phyloP scores from a whole-genome alignment of 2,888 invertebrate genomes.

The Lithophane leautieri region DNA sequence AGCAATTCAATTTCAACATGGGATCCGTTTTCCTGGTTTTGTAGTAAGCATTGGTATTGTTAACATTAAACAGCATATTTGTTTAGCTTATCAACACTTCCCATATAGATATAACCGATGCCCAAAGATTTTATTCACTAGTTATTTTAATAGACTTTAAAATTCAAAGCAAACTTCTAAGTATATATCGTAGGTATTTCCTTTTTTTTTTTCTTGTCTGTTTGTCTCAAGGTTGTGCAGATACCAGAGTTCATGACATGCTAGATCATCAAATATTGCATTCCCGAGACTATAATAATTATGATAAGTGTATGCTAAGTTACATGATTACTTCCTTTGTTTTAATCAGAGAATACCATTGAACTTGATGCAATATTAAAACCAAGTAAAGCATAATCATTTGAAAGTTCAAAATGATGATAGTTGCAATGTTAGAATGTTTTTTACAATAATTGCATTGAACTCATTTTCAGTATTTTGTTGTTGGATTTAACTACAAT shows the following conservation, averaged over 20 bases:
- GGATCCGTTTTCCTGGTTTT: slow-evolving; percentile 16
- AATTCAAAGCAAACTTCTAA: background rate
- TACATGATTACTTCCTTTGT: background rate
- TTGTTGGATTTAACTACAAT: background rate
- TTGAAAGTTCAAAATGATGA: background rate
- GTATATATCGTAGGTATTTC: too few relatives aligned
- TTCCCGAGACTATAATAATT: background rate
- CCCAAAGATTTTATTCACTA: background rate
- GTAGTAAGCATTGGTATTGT: background rate
- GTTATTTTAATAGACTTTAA: background rate
- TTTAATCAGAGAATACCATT: background rate
- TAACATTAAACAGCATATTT: background rate
- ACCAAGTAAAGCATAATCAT: background rate
- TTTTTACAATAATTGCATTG: background rate
- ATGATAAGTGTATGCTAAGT: background rate
- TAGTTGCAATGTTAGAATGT: background rate
- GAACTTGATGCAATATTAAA: background rate
- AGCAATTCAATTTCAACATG: background rate
- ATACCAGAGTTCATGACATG: background rate
- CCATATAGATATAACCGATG: background rate
- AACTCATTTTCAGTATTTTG: slow-evolving; percentile 18
- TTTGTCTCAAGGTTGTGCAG: background rate
- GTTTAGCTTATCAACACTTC: background rate
- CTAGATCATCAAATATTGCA: background rate
- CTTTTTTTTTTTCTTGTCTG: background rate